Base-by-base conservation (phyloP, 2,888 invertebrate species). In the Entomobrya multifasciata region DNA sequence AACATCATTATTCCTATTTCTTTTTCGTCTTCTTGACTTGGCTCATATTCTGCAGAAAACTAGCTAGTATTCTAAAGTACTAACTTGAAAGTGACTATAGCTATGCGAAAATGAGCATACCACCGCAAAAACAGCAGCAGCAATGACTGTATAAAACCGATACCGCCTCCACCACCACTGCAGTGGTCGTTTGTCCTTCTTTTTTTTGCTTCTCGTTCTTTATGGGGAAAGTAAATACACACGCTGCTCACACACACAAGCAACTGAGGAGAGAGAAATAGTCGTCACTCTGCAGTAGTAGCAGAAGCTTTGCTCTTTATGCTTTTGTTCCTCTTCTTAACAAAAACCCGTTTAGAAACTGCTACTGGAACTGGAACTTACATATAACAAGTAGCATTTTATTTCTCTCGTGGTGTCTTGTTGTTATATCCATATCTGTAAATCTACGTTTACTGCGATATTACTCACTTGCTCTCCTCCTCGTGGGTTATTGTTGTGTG, bases 111-210 rank as follows among this genome's bases (percentile, higher is more conserved):
- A 72, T 49, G 49, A 72, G 27, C 17, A 27, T 72, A 74, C 27
- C 30, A 27, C 25, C 8, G 52, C n/a, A 25, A 72, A 44, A 52
- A 22, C 20, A 77, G 25, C 8, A 44, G 60, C 55, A 41, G 52
- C 52, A 44, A 60, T 17, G 44, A 30, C 44, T 60, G 77, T 41
- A 8, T 77, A 41, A 8, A 22, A 79, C 8, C 62, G 65, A 79
- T 36, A 74, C 27, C 47, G 72, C 72, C 55, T 36, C 72, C 49
- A 30, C 49, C 74, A 65, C 60, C 55, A 85, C 85, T 85, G 85
- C 85, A 85, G 85, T 85, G 85, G 85, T 85, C 85, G 52, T 74
- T 78, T 70, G 78, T 84, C 77, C 67, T 52, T 67, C 62, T 74
- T 81, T 72, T 52, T 74, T 72, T 25, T 13, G n/a, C 52, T 55